Evolutionary conservation across 2,113 vertebrate genomes (phyloP), one percentile per base, ranked within the genome.

Genomic region (Colossoma macropomum): DNA sequence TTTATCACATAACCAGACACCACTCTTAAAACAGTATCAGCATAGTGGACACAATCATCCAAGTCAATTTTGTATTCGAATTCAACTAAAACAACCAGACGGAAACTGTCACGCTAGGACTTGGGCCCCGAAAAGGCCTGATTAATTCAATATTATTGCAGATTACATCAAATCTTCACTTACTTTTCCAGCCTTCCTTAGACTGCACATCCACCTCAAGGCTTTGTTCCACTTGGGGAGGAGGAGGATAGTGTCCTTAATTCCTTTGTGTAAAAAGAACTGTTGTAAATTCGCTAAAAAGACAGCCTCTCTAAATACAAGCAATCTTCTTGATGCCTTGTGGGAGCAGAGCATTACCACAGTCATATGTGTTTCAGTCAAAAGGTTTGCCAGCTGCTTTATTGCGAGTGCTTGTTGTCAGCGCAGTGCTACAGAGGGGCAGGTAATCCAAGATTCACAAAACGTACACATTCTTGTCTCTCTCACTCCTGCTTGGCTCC

Each of bases 351-450:
- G 12, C 68, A 60, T 19, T 27, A 54, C 11, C 71, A 38, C 48
- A 68, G 17, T 74, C n/a, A 28, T 80, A 17, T 75, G 41, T 25
- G n/a, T 38, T 16, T 41, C 65, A 69, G 34, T 65, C 48, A 12
- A 1, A 23, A 75, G 15, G 41, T 52, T 85, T 60, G 60, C 77
- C 86, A 86, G 87, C 81, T 84, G 81, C 79, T 82, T 90, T 87
- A 80, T 80, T 84, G 86, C 41, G 52, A 86, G 59, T 76, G 87
- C 82, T 77, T 88, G 86, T 66, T 74, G 13, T 52, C 3, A 3
- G 41, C 50, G 38, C 45, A 68, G 63, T 27, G 62, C 77, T 78
- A 54, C 71, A 65, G 74, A 76, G 48, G 25, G 38, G 21, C 25
- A 84, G 60, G 78, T 56, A 79, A 7, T 62, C 41, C 54, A 56